A percentile compares a stretch with the other conserved stretches of the same genome.
Evolutionary conservation across 2,888 invertebrate genomes (phyloP).

Genomic region (Argyra leucocephala): DNA sequence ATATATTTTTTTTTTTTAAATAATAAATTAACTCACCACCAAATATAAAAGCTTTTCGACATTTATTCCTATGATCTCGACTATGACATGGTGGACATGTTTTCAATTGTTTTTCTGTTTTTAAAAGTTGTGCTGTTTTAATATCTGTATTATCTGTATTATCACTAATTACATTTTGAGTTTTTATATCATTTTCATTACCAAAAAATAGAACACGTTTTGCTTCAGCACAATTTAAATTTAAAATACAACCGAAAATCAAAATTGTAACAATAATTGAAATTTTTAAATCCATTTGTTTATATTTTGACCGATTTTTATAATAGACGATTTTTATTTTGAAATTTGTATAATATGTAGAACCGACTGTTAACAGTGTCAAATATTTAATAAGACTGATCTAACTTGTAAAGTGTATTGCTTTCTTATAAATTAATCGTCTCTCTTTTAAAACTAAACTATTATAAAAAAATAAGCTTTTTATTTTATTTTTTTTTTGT

Average conservation of each 20-base stretch:
- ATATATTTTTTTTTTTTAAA: too few species aligned
- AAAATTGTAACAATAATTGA: neutral
- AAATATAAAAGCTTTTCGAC: constrained; percentile 33
- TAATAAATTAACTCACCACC: constrained; percentile 11
- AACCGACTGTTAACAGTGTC: too few species aligned
- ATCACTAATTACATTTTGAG: too few species aligned
- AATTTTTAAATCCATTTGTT: neutral
- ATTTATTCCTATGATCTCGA: constrained; percentile 36
- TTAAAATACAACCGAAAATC: neutral
- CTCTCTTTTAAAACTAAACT: too few species aligned
- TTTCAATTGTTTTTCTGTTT: constrained; percentile 25
- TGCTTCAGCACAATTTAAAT: neutral
- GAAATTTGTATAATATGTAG: too few species aligned
- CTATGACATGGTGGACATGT: constrained; percentile 34
- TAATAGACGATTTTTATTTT: too few species aligned
- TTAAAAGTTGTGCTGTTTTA: constrained; percentile 30
- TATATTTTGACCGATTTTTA: too few species aligned
- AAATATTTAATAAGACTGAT: too few species aligned
- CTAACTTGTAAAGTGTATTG: too few species aligned
- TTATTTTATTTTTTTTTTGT: too few species aligned
- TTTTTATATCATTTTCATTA: neutral
- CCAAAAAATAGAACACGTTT: neutral
- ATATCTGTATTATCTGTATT: neutral
- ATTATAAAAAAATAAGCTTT: too few species aligned
- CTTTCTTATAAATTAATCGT: too few species aligned